Evolutionary conservation across 2,113 vertebrate genomes (phyloP), one percentile per base, ranked within the genome.

Genomic region (Lophotis ruficrista): DNA sequence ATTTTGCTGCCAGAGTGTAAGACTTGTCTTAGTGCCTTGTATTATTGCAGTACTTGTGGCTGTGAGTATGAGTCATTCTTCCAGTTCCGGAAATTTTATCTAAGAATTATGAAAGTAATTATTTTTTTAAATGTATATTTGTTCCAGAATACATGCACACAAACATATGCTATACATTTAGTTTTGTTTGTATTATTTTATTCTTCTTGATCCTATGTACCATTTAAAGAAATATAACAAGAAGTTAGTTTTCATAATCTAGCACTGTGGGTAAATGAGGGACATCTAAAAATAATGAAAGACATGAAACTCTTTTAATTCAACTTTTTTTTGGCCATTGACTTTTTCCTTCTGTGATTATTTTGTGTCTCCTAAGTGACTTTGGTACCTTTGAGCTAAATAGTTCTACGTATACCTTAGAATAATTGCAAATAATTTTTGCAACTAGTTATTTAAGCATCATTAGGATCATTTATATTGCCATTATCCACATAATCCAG

Each of bases 261-360:
- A 38, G 10, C 10, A n/a, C n/a, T 56, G 51, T 45, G 31, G 8
- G 27, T 69, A 72, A 79, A 58, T 28, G 22, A 66, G 24, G 16
- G 51, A 18, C 25, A 35, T 38, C 6, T 48, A 31, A 88, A 92
- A 92, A 33, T 38, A 48, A 31, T 23, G 11, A 75, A 50, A 78
- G 27, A n/a, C 12, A 28, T 38, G 0, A 83, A 84, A 68, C 0
- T 0, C 3, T 64, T 86, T 48, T 6, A 12, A 3, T 64, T 58
- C 31, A 73, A 9, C 12, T 1, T 30, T 56, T 57, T 38, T 78
- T 53, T 5, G 41, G 6, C 57, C 48, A 51, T n/a, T 47, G 25
- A 18, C 33, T 54, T 75, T 61, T 87, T 53, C 16, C 9, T 81
- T 77, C 33, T 1, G 2, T 35, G 2, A n/a, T 58, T 61, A 17